phyloP scores from a whole-genome alignment of 2,888 invertebrate genomes.

The Antitype chi region DNA sequence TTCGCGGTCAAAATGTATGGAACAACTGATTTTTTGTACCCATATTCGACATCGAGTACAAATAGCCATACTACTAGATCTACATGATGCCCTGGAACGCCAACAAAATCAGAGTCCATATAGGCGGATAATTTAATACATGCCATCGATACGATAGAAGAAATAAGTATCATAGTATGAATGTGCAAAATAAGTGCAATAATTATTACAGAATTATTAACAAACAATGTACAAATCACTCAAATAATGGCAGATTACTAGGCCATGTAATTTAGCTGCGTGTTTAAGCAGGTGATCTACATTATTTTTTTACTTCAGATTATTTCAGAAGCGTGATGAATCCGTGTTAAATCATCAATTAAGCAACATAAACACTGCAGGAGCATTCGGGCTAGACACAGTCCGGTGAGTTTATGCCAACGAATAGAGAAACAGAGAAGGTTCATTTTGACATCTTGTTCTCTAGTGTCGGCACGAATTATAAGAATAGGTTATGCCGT shows the following conservation, averaged over 20 bases:
- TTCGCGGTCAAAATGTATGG: too few species aligned
- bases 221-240: conserved; percentile 30
- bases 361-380: conserved; percentile 53
- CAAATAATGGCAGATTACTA: conserved; percentile 41
- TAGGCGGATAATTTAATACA: neutral
- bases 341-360: conserved; percentile 57
- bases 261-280: conserved; percentile 46
- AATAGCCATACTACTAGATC: neutral
- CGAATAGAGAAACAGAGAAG: conserved; percentile 9
- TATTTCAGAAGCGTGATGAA: conserved; percentile 47
- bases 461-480: neutral
- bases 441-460: neutral
- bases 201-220: conserved; percentile 37
- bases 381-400: conserved; percentile 62
- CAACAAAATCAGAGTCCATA: neutral
- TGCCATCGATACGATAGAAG: conserved; percentile 1
- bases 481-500: neutral
- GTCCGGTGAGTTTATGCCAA: conserved; percentile 63
- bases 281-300: conserved; percentile 32
- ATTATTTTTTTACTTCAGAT: conserved; percentile 39
- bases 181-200: conserved; percentile 18
- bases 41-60: too few species aligned
- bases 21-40: too few species aligned
- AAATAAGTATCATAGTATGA: conserved; percentile 21
- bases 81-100: neutral